Evolutionary conservation across 2,888 invertebrate genomes (phyloP), one percentile per base, ranked within the genome.

Genomic region (Drosophila greeni): DNA sequence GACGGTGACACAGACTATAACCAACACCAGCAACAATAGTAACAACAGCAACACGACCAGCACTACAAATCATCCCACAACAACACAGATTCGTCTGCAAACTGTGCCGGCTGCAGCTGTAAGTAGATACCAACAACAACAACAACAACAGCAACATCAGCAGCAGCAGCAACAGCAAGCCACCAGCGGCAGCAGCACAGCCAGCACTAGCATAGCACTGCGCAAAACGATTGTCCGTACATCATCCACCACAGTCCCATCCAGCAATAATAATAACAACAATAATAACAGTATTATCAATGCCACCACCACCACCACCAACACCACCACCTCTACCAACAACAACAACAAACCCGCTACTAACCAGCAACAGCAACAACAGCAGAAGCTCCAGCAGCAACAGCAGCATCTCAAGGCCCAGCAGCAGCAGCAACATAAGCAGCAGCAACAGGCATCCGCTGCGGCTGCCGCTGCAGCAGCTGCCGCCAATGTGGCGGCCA

Each of bases 21-120:
- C 92, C 81, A 84, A 86, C 73, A 90, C 70, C 70, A 79, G 67
- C 76, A 79, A 67, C 52, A 79, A 60, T 42, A 75, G 51, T 26
- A 75, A 64, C 51, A 74, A 64, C 54, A 80, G 56, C 76, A 82
- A 83, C 66, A 84, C 78, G 60, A 79, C 79, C 69, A 79, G 77
- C 66, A 82, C 79, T 55, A 76, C 82, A 76, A 82, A 79, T 65
- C 79, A 92, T 85, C 90, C 91, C 87, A 90, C 91, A 81, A 92
- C 92, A 86, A 93, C 93, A 88, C 92, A 94, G 87, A 94, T 95
- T 90, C 93, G 96, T 88, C 92, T 96, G 90, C 95, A 95, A 90
- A 93, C 95, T 86, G 93, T 95, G 90, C 94, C 95, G 90, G 92
- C 94, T 90, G 92, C 94, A 90, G 92, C 94, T 91, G 95, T 95